Evolutionary conservation across 64 coral and sea anemone species (phyloP).

Genomic region (Anthopleura sola): DNA sequence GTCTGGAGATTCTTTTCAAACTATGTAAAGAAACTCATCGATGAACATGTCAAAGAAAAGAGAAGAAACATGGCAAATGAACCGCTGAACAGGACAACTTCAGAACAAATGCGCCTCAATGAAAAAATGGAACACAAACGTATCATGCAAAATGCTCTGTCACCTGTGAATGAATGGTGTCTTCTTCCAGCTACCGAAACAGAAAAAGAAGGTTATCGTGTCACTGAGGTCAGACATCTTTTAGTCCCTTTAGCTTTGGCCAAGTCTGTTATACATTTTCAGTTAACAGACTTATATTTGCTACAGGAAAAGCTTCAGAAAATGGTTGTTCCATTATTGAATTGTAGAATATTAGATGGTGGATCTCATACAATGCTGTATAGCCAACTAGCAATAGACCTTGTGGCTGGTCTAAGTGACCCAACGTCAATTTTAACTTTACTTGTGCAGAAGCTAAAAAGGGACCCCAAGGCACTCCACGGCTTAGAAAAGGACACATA

Average conservation of each 20-base stretch:
- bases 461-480: background rate
- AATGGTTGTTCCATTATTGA: background rate
- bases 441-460: background rate
- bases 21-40: background rate
- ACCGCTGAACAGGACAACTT: background rate
- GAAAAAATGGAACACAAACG: background rate
- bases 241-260: background rate
- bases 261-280: background rate
- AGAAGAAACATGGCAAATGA: background rate
- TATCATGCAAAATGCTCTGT: background rate
- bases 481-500: background rate
- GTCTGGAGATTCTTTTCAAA: slow-evolving; percentile 36
- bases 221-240: background rate
- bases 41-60: background rate
- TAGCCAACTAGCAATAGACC: background rate
- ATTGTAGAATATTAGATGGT: background rate
- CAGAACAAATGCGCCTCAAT: background rate
- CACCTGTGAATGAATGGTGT: background rate
- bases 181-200: background rate
- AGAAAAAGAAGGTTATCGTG: background rate
- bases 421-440: background rate
- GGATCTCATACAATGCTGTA: background rate
- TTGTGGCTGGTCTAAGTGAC: background rate
- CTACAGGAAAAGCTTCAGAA: background rate
- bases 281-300: too few species aligned